Conservation (phyloP, 2,888 invertebrate genomes). For the Villa cingulata region DNA sequence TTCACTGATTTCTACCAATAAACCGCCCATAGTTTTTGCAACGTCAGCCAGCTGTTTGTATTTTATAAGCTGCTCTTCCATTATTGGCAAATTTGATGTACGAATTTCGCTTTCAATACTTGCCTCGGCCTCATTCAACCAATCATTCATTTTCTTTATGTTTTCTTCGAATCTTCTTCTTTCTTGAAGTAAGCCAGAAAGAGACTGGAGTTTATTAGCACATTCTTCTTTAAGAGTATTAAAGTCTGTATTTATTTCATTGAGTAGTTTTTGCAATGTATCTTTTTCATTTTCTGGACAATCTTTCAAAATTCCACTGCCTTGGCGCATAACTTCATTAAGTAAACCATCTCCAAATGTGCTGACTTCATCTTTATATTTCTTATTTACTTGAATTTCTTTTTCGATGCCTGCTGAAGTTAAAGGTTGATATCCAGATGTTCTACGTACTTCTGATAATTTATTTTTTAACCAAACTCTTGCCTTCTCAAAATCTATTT, state of each 20-base stretch:
- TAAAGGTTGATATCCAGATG: slow-evolving; percentile 62
- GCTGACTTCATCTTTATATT: slow-evolving; percentile 60
- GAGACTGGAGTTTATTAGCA: slow-evolving; percentile 53
- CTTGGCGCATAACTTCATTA: slow-evolving; percentile 61
- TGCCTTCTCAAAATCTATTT: slow-evolving; percentile 63
- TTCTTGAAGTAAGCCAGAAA: slow-evolving; percentile 60
- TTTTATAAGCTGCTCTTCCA: slow-evolving; percentile 79
- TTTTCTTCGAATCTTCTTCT: slow-evolving; percentile 71
- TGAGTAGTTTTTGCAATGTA: slow-evolving; percentile 49
- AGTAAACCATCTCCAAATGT: slow-evolving; percentile 63
- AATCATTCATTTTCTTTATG: slow-evolving; percentile 66
- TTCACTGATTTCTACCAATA: slow-evolving; percentile 61
- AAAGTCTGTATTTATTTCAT: slow-evolving; percentile 58
- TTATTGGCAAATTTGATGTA: slow-evolving; percentile 62
- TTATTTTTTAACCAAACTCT: slow-evolving; percentile 69
- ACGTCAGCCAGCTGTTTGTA: slow-evolving; percentile 66
- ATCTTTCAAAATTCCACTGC: slow-evolving; percentile 62
- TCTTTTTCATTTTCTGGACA: slow-evolving; percentile 59
- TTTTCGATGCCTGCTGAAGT: slow-evolving; percentile 69
- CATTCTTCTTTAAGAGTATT: slow-evolving; percentile 59
- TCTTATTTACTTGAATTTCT: slow-evolving; percentile 61
- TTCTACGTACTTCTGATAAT: slow-evolving; percentile 57
- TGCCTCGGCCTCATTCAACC: slow-evolving; percentile 84
- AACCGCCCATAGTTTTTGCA: slow-evolving; percentile 53
- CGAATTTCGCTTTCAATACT: slow-evolving; percentile 69